Percentiles rank a stretch among this genome's conserved stretches.
Evolutionary conservation across 2,888 invertebrate species (phyloP).

Genomic region (Zaprionus lineosus): DNA sequence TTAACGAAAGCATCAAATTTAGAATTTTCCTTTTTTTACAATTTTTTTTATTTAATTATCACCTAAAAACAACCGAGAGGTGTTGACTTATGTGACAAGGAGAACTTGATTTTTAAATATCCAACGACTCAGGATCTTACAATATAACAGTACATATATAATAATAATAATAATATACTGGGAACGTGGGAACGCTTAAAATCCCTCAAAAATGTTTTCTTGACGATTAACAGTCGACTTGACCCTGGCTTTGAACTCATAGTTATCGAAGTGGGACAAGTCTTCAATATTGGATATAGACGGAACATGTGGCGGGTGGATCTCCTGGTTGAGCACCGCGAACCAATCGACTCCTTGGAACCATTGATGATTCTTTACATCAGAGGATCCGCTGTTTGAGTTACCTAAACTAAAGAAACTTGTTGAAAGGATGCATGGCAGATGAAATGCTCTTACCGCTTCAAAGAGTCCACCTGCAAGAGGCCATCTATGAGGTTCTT

Average conservation of each 20-base stretch:
- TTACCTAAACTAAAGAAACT: constrained; percentile 88
- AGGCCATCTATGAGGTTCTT: constrained; percentile 91
- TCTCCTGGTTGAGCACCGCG: constrained; percentile 89
- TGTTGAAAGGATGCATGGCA: too few species aligned
- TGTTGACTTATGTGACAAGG: too few species aligned
- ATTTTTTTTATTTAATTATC: too few species aligned
- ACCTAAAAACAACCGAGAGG: too few species aligned
- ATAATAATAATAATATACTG: constrained; percentile 7
- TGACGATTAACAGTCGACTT: constrained; percentile 73
- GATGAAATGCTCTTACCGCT: constrained; percentile 83
- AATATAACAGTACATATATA: too few species aligned
- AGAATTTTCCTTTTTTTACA: too few species aligned
- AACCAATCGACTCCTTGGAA: constrained; percentile 92
- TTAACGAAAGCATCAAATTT: background rate
- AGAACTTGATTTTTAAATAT: background rate
- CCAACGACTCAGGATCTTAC: too few species aligned
- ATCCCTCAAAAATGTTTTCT: constrained; percentile 69
- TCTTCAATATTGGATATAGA: constrained; percentile 85
- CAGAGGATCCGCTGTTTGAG: constrained; percentile 90
- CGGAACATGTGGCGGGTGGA: constrained; percentile 87
- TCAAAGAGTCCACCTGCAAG: constrained; percentile 90
- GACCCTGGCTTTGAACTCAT: constrained; percentile 32
- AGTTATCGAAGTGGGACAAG: constrained; percentile 86
- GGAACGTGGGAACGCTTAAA: constrained; percentile 65
- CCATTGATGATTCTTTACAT: constrained; percentile 95